phyloP scores from a whole-genome alignment of 2,888 invertebrate species.

The Trichopria drosophilae region DNA sequence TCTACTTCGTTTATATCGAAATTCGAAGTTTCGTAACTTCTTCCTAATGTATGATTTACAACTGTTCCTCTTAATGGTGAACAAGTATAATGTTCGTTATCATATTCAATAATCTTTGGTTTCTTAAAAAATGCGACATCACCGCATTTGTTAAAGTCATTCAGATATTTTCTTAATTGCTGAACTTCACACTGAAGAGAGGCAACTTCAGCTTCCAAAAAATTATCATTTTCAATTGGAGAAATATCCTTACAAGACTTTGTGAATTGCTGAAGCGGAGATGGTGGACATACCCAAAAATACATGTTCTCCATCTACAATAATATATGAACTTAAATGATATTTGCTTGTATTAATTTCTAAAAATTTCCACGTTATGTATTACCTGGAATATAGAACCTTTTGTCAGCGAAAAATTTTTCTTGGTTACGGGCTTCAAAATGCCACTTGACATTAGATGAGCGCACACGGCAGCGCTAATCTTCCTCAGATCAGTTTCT shows the following conservation, averaged over 20 bases:
- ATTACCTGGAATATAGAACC: conserved; percentile 76
- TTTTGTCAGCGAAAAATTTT: conserved; percentile 58
- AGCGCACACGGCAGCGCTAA: conserved; percentile 84
- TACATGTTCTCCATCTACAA: conserved; percentile 87
- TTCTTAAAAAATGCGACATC: no score
- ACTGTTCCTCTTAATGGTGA: no score
- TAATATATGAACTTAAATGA: conserved; percentile 38
- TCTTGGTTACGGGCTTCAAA: conserved; percentile 76
- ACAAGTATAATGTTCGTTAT: no score
- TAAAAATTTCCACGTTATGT: no score
- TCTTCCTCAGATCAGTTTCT: conserved; percentile 72
- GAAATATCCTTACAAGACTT: conserved; percentile 67
- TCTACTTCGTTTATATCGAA: conserved; percentile 36
- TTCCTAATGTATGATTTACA: no score
- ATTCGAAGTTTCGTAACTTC: conserved; percentile 40
- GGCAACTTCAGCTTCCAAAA: conserved; percentile 38
- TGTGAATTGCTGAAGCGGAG: no score
- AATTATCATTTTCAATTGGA: conserved; percentile 50
- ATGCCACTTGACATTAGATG: conserved; percentile 86
- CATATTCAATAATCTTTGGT: no score
- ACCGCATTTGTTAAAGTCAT: conserved; percentile 13
- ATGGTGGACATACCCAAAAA: conserved; percentile 88
- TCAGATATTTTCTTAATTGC: conserved; percentile 33
- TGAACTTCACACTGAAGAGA: conserved; percentile 38
- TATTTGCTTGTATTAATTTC: no score